Base-by-base conservation (phyloP, 2,888 invertebrate genomes). In the Octonoba sinensis region DNA sequence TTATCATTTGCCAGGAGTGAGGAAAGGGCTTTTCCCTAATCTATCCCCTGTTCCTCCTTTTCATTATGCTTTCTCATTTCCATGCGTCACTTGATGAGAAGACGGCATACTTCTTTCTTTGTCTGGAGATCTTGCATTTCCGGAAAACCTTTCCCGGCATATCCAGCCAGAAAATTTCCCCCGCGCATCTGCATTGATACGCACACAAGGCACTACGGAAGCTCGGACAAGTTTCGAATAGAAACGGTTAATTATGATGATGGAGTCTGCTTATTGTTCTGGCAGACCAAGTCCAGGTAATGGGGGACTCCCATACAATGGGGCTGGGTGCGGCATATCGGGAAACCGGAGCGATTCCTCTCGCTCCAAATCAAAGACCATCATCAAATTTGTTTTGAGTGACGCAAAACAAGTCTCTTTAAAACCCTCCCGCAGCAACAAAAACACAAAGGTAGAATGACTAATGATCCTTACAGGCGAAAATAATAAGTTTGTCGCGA, bases 191-290 rank as follows among this genome's bases (percentile, higher is more conserved):
- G 69, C 67, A 64, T 77, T 77, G 70, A 70, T 71, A 78, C 66
- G 16, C 44, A 46, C 69, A 69, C 81, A 69, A 69, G 62, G 70
- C 46, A 59, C 64, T 51, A 56, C 81, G 81, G 81, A 82, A 74
- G 73, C 67, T 74, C 74, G 81, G 81, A 82, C 81, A 75, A 75
- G 74, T 74, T 74, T 70, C 67, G 81, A 82, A 82, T 75, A 82
- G 81, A 70, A 74, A 69, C 74, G 64, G 81, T 75, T 82, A 82
- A 82, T 82, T 82, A 82, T 82, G 81, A 82, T 82, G 81, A 82
- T 73, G 81, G 74, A 72, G 79, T 60, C 71, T 62, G 60, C 67
- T 66, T 82, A 75, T 82, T 82, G 74, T 82, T 82, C 65, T 69
- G 24, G 27, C 51, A 36, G 18, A 64, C 64, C 69, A 60, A 59